A percentile compares a stretch with the other conserved stretches of the same genome.
Evolutionary conservation across 2,888 invertebrate species (phyloP).

Genomic region (Cacoxenus indagator): DNA sequence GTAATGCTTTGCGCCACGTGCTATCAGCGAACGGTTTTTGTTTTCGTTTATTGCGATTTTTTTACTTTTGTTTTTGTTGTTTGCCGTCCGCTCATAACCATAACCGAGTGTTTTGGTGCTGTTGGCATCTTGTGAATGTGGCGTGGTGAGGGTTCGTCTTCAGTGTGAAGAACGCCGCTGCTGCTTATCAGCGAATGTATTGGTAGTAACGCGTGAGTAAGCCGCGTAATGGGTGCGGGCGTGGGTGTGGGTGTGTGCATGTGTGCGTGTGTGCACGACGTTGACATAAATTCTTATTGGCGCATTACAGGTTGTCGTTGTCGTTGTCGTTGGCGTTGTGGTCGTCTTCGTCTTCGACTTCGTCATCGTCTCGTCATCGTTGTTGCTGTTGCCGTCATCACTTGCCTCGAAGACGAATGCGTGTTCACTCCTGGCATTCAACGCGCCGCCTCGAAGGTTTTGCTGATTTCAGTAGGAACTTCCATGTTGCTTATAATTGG

Average conservation of each 20-base stretch:
- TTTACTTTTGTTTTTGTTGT: slow-evolving; percentile 17
- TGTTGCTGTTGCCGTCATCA: neutral
- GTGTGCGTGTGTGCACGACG: slow-evolving; percentile 33
- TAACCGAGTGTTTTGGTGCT: neutral
- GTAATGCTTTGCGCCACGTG: slow-evolving; percentile 54
- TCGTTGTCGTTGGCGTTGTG: too few relatives aligned
- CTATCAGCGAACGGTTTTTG: slow-evolving; percentile 16
- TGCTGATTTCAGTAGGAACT: too few relatives aligned
- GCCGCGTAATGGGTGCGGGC: neutral
- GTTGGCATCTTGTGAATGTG: slow-evolving; percentile 1
- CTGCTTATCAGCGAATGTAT: slow-evolving; percentile 24
- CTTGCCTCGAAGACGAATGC: too few relatives aligned
- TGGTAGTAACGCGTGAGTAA: too few relatives aligned
- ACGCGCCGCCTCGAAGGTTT: too few relatives aligned
- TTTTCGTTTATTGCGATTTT: neutral
- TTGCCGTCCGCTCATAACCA: neutral
- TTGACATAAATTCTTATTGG: slow-evolving; percentile 64
- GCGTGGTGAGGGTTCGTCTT: neutral
- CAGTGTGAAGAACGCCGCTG: neutral
- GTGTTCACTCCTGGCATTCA: too few relatives aligned
- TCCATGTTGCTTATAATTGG: too few relatives aligned
- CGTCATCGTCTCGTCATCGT: too few relatives aligned
- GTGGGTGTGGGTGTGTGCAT: slow-evolving; percentile 12
- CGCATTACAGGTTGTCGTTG: slow-evolving; percentile 48
- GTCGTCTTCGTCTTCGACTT: too few relatives aligned